Evolutionary conservation across 2,113 vertebrate genomes (phyloP).

Genomic region (Spizaetus ornatus): DNA sequence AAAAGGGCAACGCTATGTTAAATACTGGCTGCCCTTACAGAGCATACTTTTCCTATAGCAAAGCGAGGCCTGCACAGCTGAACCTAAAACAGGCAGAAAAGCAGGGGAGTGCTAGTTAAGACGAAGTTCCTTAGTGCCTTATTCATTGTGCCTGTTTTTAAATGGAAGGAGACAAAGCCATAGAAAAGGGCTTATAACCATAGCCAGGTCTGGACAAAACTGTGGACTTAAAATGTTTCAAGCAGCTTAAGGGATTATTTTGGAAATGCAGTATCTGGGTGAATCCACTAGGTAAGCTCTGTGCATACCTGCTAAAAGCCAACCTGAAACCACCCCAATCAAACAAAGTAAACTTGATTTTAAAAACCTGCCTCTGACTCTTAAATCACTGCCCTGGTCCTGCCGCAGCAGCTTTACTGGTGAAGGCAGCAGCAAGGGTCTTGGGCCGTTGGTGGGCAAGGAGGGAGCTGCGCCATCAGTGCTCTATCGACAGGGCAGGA

Average conservation of each 20-base stretch:
- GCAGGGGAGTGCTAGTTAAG: neutral
- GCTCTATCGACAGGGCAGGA: fast-evolving
- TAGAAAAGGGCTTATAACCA: neutral
- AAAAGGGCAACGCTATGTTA: fast-evolving
- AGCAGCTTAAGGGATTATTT: neutral
- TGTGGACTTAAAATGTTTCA: neutral
- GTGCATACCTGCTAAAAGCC: neutral
- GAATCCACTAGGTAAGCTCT: neutral
- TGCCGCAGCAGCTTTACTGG: fast-evolving
- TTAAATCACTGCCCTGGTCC: neutral
- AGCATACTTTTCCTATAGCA: too few relatives aligned
- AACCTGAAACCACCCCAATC: too few relatives aligned
- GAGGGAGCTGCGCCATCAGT: fast-evolving
- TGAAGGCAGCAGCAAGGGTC: neutral
- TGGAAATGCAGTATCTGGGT: neutral
- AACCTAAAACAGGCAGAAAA: neutral
- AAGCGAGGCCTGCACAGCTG: neutral
- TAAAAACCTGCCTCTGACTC: neutral
- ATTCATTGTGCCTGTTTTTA: neutral
- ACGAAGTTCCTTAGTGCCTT: neutral
- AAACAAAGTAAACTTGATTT: neutral
- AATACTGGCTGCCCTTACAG: neutral
- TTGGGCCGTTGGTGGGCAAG: too few relatives aligned
- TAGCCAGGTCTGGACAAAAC: neutral
- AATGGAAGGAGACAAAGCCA: neutral